These are phyloP conservation scores for Schizaphis graminum DNA, from an alignment of 2,888 invertebrate genomes.

Conservation along the genomic window DNA sequence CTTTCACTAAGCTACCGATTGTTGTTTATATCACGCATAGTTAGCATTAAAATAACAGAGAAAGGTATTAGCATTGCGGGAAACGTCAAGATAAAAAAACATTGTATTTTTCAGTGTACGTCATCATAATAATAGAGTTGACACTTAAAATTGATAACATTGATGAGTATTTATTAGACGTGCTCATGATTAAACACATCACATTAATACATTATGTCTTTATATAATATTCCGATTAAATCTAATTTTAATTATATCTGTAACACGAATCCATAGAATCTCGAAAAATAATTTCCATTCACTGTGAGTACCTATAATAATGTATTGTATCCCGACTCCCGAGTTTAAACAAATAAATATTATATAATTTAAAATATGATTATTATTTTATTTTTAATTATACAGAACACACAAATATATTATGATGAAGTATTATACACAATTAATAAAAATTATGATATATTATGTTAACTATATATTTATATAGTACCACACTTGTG, in stretches of 20 bases:
- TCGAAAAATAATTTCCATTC: background rate
- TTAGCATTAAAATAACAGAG: slow-evolving; percentile 49
- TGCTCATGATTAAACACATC: slow-evolving; percentile 11
- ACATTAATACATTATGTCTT: background rate
- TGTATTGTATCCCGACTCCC: background rate
- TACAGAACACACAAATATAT: background rate
- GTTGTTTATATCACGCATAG: slow-evolving; percentile 50
- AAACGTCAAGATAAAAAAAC: slow-evolving; percentile 48
- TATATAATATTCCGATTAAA: background rate
- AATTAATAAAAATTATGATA: background rate
- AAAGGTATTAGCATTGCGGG: background rate
- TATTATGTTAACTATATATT: background rate
- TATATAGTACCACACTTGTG: background rate
- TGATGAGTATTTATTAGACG: slow-evolving; percentile 23
- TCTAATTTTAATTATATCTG: background rate
- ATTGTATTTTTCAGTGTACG: background rate
- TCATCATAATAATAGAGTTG: background rate
- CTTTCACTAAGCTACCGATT: slow-evolving; percentile 50
- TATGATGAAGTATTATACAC: too few relatives aligned
- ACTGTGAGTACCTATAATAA: background rate
- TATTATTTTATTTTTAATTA: background rate
- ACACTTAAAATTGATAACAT: slow-evolving; percentile 26
- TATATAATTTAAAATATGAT: background rate
- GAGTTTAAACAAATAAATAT: background rate
- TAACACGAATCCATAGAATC: background rate